Evolutionary conservation across 2,888 invertebrate genomes (phyloP).

Genomic region (Eulithis testata): DNA sequence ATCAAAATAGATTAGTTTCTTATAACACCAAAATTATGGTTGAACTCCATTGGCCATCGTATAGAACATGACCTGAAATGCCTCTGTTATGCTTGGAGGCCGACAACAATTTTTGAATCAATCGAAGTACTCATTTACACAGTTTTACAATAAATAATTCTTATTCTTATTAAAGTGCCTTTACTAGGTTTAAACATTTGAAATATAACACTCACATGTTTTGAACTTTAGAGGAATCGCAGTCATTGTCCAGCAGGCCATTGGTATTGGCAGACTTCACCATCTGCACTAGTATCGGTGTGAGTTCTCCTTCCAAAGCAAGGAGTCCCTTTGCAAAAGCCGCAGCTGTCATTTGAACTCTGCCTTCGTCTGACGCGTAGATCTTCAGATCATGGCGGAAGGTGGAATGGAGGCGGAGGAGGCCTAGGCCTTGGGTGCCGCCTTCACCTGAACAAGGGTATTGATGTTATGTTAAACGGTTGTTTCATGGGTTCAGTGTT

Average conservation of each 20-base stretch:
- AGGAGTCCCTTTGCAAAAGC: constrained; percentile 99
- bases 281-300: constrained; percentile 99
- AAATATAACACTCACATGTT: constrained; percentile 89
- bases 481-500: no score
- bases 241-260: constrained; percentile 98
- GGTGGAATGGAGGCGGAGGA: constrained; percentile 97
- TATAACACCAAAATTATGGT: no score
- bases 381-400: constrained; percentile 99
- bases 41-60: no score
- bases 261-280: constrained; percentile 99
- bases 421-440: constrained; percentile 97
- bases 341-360: constrained; percentile 99
- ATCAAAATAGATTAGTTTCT: no score
- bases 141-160: no score
- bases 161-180: no score
- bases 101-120: no score
- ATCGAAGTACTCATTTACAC: no score
- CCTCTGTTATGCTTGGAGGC: no score
- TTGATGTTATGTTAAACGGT: no score
- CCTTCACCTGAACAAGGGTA: constrained; percentile 87
- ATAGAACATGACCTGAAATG: no score
- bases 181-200: no score
- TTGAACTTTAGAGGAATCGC: constrained; percentile 97
- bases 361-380: constrained; percentile 99
- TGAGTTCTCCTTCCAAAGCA: constrained; percentile 98